These are phyloP conservation scores for Linepithema humile DNA, from an alignment of 1,140 invertebrate genomes.

Conservation along the genomic window DNA sequence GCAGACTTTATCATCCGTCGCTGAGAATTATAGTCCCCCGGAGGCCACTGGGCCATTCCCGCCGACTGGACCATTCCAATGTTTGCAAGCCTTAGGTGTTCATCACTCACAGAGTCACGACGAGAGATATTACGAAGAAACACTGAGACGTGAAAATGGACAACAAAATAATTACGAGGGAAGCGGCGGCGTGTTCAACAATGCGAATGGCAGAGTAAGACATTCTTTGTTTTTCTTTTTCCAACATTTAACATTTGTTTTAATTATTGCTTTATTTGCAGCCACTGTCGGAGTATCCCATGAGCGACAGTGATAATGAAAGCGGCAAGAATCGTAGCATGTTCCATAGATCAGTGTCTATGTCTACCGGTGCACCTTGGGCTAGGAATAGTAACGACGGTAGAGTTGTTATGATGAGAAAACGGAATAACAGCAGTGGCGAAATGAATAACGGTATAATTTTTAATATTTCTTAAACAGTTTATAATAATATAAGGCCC, in stretches of 20 bases:
- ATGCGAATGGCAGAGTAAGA: conserved; percentile 80
- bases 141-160: conserved; percentile 82
- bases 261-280: conserved; percentile 68
- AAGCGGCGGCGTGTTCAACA: conserved; percentile 68
- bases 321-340: conserved; percentile 85
- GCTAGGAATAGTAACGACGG: conserved; percentile 86
- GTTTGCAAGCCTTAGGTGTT: conserved; percentile 89
- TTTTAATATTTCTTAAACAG: neutral
- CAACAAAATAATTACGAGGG: conserved; percentile 76
- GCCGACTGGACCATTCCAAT: conserved; percentile 91
- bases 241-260: neutral
- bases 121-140: conserved; percentile 85
- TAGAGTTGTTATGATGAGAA: conserved; percentile 87
- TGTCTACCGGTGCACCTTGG: conserved; percentile 87
- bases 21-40: conserved; percentile 86
- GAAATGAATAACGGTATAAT: conserved; percentile 83
- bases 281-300: conserved; percentile 86
- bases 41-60: conserved; percentile 85
- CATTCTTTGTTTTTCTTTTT: conserved; percentile 3
- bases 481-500: too few species aligned
- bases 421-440: conserved; percentile 90
- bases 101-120: conserved; percentile 85
- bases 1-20: conserved; percentile 86
- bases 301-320: conserved; percentile 85
- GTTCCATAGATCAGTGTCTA: conserved; percentile 89